Evolutionary conservation across 2,888 invertebrate species (phyloP).

Genomic region (Hypolimnas misippus): DNA sequence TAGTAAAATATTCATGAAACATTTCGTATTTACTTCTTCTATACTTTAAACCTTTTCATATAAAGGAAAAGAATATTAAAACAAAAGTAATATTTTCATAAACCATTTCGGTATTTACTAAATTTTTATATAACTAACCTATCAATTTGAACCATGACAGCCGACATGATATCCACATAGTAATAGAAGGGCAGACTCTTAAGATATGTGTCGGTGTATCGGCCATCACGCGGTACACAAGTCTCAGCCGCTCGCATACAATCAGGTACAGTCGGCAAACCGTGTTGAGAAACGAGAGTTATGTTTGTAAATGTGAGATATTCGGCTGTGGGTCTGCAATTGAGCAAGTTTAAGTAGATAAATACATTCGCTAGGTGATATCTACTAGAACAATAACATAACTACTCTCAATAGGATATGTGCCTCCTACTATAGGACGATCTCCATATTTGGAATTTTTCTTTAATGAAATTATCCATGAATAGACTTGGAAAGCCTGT

Average conservation of each 20-base stretch:
- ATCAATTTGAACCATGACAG: slow-evolving; percentile 82
- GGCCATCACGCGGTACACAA: slow-evolving; percentile 81
- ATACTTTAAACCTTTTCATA: too few species aligned
- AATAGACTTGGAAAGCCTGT: too few species aligned
- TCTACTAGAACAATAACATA: too few species aligned
- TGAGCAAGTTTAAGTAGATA: background rate
- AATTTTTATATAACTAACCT: slow-evolving; percentile 62
- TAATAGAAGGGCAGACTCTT: slow-evolving; percentile 84
- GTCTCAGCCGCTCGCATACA: slow-evolving; percentile 68
- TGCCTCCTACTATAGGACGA: too few species aligned
- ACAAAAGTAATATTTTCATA: too few species aligned
- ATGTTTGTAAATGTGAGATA: slow-evolving; percentile 87
- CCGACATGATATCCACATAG: slow-evolving; percentile 87
- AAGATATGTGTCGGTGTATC: slow-evolving; percentile 80
- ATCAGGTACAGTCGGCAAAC: slow-evolving; percentile 78
- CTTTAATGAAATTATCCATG: too few species aligned
- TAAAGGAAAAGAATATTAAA: too few species aligned
- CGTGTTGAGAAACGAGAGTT: slow-evolving; percentile 87
- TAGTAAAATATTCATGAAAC: too few species aligned
- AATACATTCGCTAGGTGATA: too few species aligned
- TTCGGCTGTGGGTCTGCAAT: slow-evolving; percentile 64
- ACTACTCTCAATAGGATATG: too few species aligned
- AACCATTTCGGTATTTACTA: background rate
- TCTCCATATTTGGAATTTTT: too few species aligned
- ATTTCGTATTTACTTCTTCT: too few species aligned